Evolutionary conservation across 2,797 vertebrate species (phyloP).

Genomic region (Ataeniobius toweri): DNA sequence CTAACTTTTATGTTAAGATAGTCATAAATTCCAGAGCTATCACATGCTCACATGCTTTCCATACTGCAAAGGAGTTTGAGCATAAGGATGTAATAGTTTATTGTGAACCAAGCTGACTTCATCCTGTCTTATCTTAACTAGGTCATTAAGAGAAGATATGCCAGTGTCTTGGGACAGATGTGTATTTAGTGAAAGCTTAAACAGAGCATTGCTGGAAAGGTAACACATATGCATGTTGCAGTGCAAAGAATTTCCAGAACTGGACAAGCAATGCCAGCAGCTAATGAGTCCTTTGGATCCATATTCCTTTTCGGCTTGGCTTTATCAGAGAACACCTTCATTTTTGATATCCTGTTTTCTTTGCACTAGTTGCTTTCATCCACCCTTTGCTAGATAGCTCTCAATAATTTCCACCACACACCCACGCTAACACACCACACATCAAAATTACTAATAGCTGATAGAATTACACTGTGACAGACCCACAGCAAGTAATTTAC

Average conservation of each 20-base stretch:
- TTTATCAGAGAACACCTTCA: slow-evolving; percentile 1
- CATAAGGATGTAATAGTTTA: neutral
- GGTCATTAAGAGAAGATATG: neutral
- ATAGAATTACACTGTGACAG: slow-evolving; percentile 6
- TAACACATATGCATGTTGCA: neutral
- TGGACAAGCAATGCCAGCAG: neutral
- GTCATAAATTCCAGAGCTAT: neutral
- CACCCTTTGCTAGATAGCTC: neutral
- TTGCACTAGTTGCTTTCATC: slow-evolving; percentile 9
- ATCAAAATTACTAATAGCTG: neutral
- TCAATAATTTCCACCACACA: neutral
- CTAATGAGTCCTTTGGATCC: neutral
- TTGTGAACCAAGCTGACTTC: neutral
- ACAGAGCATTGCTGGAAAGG: neutral
- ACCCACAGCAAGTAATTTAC: slow-evolving; percentile 20
- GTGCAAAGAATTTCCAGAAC: too few relatives aligned
- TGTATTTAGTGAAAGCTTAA: slow-evolving; percentile 5
- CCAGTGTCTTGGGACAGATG: neutral
- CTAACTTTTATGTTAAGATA: neutral
- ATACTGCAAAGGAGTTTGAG: neutral
- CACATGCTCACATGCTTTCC: neutral
- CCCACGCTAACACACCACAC: neutral
- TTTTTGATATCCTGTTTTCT: neutral
- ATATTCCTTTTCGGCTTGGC: neutral
- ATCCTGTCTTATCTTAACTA: neutral